phyloP scores from a whole-genome alignment of 1,140 invertebrate species.

The Lepidurus packardi region DNA sequence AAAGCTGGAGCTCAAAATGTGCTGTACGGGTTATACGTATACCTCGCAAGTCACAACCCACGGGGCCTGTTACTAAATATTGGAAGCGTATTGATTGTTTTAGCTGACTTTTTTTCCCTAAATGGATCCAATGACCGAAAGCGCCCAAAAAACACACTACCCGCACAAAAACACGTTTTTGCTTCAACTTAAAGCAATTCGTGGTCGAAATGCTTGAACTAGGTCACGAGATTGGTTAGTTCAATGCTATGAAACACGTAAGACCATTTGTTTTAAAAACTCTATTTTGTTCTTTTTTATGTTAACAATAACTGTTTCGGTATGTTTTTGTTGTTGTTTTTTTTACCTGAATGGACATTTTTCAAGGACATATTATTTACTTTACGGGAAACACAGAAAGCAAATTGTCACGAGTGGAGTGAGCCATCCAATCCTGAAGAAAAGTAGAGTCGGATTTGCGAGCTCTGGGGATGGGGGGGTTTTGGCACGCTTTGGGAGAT shows the following conservation, averaged over 20 bases:
- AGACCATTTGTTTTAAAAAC: background rate
- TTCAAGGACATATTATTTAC: background rate
- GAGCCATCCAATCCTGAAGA: background rate
- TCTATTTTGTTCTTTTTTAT: background rate
- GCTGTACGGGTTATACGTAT: too few species aligned
- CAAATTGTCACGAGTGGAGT: slow-evolving; percentile 13
- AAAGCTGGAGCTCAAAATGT: too few species aligned
- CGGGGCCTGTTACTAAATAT: background rate
- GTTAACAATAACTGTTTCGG: slow-evolving; percentile 1
- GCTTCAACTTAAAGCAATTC: background rate
- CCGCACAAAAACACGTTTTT: too few species aligned
- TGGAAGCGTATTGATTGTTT: background rate
- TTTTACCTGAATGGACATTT: slow-evolving; percentile 15
- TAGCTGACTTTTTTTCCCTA: background rate
- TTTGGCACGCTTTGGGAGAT: slow-evolving; percentile 15
- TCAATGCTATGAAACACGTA: background rate
- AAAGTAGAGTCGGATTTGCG: background rate
- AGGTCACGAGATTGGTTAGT: background rate
- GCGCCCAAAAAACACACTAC: too few species aligned
- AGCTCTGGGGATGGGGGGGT: background rate
- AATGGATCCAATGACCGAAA: background rate
- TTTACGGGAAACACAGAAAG: slow-evolving; percentile 14
- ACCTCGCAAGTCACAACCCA: background rate
- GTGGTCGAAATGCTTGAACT: background rate
- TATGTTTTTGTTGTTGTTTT: background rate